Conservation (phyloP, 2,888 invertebrate genomes). For the Phania funesta region DNA sequence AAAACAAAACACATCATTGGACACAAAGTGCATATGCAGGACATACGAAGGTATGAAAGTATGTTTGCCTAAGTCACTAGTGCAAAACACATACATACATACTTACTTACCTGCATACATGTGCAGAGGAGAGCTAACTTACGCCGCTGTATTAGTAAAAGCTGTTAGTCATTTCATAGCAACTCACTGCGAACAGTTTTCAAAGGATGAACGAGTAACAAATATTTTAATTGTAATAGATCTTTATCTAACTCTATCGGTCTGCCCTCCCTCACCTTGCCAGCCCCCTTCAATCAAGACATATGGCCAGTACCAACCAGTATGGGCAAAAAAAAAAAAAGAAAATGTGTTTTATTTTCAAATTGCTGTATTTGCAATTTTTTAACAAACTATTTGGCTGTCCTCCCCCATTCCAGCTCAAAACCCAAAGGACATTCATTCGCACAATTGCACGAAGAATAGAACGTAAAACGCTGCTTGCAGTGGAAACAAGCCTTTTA, state of each 20-base stretch:
- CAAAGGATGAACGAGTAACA: background rate
- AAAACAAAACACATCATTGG: slow-evolving; percentile 36
- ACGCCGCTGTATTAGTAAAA: background rate
- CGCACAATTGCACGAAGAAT: slow-evolving; percentile 49
- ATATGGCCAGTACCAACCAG: slow-evolving; percentile 67
- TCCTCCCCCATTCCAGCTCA: background rate
- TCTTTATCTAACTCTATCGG: slow-evolving; percentile 6
- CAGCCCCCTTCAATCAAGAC: slow-evolving; percentile 57
- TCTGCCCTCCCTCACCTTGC: background rate
- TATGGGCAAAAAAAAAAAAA: too few relatives aligned
- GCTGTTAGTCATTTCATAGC: slow-evolving; percentile 43
- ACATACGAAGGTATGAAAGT: background rate
- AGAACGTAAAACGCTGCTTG: slow-evolving; percentile 25
- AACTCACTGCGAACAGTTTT: slow-evolving; percentile 12
- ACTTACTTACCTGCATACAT: background rate
- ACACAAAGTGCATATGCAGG: background rate
- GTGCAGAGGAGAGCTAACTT: background rate
- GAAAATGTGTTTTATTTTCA: too few relatives aligned
- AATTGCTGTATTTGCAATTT: slow-evolving; percentile 67
- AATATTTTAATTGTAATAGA: slow-evolving; percentile 42
- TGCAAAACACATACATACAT: background rate
- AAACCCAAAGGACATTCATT: slow-evolving; percentile 40
- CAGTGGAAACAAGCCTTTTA: slow-evolving; percentile 64
- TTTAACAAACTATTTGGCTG: slow-evolving; percentile 36
- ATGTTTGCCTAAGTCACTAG: background rate